These are phyloP conservation scores for Scartelaos histophorus DNA, from an alignment of 2,113 vertebrate genomes.

Conservation along the genomic window DNA sequence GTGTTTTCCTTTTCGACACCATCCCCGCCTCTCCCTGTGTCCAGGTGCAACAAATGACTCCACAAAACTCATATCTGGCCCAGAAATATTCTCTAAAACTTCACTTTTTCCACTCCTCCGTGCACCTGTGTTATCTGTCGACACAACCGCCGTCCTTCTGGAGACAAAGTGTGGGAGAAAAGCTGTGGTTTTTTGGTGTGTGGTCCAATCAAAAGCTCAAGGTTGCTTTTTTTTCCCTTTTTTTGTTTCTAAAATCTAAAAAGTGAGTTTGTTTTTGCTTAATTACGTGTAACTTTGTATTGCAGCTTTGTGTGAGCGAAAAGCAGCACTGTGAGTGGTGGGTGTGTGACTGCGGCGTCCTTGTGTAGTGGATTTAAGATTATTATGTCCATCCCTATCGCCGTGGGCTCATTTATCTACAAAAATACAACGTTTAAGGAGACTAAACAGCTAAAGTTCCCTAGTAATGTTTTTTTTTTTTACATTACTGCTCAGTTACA, in stretches of 20 bases:
- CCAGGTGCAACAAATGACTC: conserved; percentile 33
- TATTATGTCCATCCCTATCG: conserved; percentile 36
- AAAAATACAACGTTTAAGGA: conserved; percentile 33
- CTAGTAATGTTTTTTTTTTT: neutral
- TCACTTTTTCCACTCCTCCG: conserved; percentile 3
- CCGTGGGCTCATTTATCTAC: conserved; percentile 33
- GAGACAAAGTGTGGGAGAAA: conserved; percentile 35
- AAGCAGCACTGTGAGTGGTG: neutral
- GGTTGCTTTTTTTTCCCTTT: conserved; percentile 37
- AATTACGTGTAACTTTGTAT: conserved; percentile 23
- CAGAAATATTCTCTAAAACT: conserved; percentile 1
- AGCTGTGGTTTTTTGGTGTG: conserved; percentile 6
- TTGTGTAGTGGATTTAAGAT: conserved; percentile 27
- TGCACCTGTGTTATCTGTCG: conserved; percentile 36
- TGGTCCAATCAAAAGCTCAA: conserved; percentile 63
- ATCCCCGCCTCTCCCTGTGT: conserved; percentile 14
- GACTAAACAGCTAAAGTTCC: conserved; percentile 38
- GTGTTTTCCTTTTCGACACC: neutral
- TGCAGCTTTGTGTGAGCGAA: too few relatives aligned
- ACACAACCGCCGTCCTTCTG: neutral
- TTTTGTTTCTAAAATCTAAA: conserved; percentile 43
- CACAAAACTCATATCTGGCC: conserved; percentile 19
- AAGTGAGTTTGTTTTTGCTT: conserved; percentile 22
- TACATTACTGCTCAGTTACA: too few relatives aligned
- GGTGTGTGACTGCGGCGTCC: conserved; percentile 7